A percentile compares a stretch with the other conserved stretches of the same genome.
Conservation (phyloP, 92 coral and sea anemone genomes). For the Zoanthus sociatus region DNA sequence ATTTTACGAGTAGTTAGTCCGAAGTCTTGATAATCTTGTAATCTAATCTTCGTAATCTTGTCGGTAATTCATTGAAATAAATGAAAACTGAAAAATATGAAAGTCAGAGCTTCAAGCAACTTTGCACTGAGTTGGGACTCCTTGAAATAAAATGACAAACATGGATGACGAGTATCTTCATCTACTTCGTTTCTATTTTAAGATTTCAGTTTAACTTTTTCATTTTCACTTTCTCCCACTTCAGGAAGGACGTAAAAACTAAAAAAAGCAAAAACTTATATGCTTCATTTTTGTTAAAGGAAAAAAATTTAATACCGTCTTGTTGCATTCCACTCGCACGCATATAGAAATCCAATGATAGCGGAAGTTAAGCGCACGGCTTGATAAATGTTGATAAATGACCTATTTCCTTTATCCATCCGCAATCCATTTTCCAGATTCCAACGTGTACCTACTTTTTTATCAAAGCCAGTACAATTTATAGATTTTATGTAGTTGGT, state of each 20-base stretch:
- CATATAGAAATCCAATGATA: neutral
- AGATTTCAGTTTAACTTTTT: neutral
- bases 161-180: neutral
- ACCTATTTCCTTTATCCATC: slow-evolving; percentile 26
- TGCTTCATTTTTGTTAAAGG: neutral
- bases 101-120: neutral
- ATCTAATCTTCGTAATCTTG: too few relatives aligned
- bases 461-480: neutral
- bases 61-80: too few relatives aligned
- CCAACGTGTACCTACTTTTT: slow-evolving; percentile 11
- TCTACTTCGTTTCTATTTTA: neutral
- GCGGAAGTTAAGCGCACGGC: slow-evolving; percentile 18
- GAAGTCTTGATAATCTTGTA: too few relatives aligned
- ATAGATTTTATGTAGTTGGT: neutral
- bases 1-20: too few relatives aligned
- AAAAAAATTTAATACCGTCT: slow-evolving; percentile 1
- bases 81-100: too few relatives aligned
- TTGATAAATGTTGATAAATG: slow-evolving; percentile 38
- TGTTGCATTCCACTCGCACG: neutral
- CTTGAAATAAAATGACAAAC: neutral
- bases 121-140: neutral
- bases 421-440: slow-evolving; percentile 25
- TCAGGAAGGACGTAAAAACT: slow-evolving; percentile 5
- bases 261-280: neutral
- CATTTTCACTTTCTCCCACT: neutral